phyloP scores from a whole-genome alignment of 2,113 vertebrate genomes.

The Excalfactoria chinensis region DNA sequence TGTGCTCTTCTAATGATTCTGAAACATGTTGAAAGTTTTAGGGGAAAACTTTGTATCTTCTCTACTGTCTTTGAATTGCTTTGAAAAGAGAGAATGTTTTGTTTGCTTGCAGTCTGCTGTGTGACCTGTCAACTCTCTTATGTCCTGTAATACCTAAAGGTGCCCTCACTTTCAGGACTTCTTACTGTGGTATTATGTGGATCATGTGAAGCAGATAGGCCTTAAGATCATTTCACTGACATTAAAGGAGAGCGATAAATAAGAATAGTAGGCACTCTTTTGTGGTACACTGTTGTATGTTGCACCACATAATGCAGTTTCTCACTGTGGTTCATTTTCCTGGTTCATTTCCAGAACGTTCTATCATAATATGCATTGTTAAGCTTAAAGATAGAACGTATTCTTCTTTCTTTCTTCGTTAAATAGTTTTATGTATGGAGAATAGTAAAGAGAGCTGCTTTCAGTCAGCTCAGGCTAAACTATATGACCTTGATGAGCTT shows the following conservation, averaged over 20 bases:
- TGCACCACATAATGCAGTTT: neutral
- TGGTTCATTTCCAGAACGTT: neutral
- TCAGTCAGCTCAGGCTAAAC: neutral
- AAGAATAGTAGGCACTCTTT: neutral
- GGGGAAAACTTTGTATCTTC: neutral
- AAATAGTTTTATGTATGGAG: neutral
- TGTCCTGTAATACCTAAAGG: neutral
- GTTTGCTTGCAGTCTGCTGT: neutral
- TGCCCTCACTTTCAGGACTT: neutral
- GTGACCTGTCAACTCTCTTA: rapidly evolving
- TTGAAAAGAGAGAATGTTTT: neutral
- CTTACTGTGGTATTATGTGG: rapidly evolving
- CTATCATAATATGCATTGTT: neutral
- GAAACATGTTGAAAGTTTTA: neutral
- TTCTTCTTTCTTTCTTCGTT: neutral
- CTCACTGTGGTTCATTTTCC: neutral
- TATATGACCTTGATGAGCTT: rapidly evolving
- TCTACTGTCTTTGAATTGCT: neutral
- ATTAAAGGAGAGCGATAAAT: neutral
- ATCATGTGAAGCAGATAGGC: neutral
- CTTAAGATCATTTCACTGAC: neutral
- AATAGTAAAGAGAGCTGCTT: neutral
- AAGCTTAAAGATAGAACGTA: neutral
- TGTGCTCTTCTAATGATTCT: neutral
- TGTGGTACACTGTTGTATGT: neutral